Base-by-base conservation (phyloP, 2,888 invertebrate species). In the Oscheius sp. region DNA sequence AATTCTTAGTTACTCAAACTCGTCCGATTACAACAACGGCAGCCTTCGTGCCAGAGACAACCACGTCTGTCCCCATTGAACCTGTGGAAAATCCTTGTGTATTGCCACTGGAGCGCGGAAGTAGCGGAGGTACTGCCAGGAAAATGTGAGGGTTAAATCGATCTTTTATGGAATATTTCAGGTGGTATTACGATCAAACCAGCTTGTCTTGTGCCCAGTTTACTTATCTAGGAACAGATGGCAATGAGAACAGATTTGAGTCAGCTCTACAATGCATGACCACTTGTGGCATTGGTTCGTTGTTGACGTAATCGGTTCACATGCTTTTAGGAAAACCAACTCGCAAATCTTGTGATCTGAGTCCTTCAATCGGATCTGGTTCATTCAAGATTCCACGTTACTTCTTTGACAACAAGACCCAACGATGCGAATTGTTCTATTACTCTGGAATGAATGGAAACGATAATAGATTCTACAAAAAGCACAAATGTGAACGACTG, bases 361-460 rank as follows among this genome's bases (percentile, higher is more conserved):
- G 80, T 29, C 75, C 77, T 9, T 63, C 80, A 2, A 73, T 79
- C 32, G 84, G 84, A 32, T 72, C 75, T 62, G 84, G 84, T 3
- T 75, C 75, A n/a, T 82, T 51, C 37, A 60, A 75, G 51, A 81
- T 84, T 65, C 79, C 81, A n/a, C 75, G 84, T 9, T 86, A 73
- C 57, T 83, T 76, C 72, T 86, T 83, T 73, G 83, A 85, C 73
- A 70, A 35, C 21, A 75, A 76, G 13, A 80, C 80, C 2, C 73
- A 80, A 57, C 73, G 76, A 62, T 86, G 86, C 65, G 81, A 80
- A 55, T 75, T 74, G 57, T 86, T 86, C 70, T 77, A 73, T 57
- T 86, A 86, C 77, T 77, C 79, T 21, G 86, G 86, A 33, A 68
- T 73, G 10, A 77, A 80, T 65, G 86, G 86, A 47, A 86, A 86